Evolutionary conservation across 2,113 vertebrate genomes (phyloP).

Genomic region (Rhegmatorhina hoffmannsi): DNA sequence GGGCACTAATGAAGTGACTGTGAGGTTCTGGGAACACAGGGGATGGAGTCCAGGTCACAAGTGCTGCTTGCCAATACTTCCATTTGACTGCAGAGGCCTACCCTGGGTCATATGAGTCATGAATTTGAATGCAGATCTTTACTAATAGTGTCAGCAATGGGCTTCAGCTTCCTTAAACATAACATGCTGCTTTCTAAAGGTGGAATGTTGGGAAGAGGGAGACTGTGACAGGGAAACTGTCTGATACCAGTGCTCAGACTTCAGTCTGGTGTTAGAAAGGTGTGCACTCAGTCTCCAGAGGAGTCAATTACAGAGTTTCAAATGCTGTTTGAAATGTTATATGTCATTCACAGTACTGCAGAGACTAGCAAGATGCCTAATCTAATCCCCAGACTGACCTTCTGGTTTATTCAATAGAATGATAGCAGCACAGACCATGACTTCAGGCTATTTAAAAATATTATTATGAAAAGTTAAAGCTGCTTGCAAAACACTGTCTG

Average conservation of each 20-base stretch:
- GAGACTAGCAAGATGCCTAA: not conserved
- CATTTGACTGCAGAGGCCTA: constrained; percentile 6
- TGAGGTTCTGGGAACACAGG: constrained; percentile 56
- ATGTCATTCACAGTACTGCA: not conserved
- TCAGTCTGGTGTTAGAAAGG: not conserved
- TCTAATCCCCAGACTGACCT: not conserved
- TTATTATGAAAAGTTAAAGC: not conserved
- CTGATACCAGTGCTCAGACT: not conserved
- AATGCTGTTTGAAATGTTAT: not conserved
- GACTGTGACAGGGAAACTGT: not conserved
- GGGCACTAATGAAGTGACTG: constrained; percentile 66
- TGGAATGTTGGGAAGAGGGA: not conserved
- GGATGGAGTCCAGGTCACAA: constrained; percentile 43
- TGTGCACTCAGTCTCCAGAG: not conserved
- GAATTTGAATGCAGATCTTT: constrained; percentile 31
- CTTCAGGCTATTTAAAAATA: not conserved
- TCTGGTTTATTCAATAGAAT: not conserved
- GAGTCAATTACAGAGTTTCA: not conserved
- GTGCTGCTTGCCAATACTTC: constrained; percentile 26
- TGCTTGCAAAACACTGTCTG: not conserved
- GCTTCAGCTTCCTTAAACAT: constrained; percentile 24
- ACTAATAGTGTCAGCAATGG: not conserved
- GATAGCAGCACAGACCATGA: not conserved
- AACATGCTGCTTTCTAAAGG: not conserved
- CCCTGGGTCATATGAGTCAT: constrained; percentile 56